A percentile compares a stretch with the other conserved stretches of the same genome.
Evolutionary conservation across 2,888 invertebrate species (phyloP).

Genomic region (Cistogaster globosa): DNA sequence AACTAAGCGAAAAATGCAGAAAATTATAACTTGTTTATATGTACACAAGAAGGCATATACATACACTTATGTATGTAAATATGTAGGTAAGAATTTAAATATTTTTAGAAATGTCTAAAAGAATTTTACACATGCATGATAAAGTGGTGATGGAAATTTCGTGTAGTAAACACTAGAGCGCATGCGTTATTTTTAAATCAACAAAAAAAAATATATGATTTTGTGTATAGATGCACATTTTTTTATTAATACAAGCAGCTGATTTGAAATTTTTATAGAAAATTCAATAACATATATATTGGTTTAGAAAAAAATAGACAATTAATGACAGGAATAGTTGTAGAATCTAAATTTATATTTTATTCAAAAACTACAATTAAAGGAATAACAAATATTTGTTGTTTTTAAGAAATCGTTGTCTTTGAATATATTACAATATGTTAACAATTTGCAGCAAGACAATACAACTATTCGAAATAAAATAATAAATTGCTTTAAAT

Average conservation of each 20-base stretch:
- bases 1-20: neutral
- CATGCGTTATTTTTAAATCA: conserved; percentile 58
- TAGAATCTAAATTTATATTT: too few relatives aligned
- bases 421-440: too few relatives aligned
- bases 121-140: conserved; percentile 49
- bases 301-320: neutral
- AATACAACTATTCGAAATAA: too few relatives aligned
- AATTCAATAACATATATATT: neutral
- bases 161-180: conserved; percentile 46
- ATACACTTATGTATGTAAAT: neutral
- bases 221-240: conserved; percentile 45
- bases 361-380: too few relatives aligned
- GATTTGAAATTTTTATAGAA: conserved; percentile 56
- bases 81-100: conserved; percentile 15
- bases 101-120: conserved; percentile 51
- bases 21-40: neutral
- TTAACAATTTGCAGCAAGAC: too few relatives aligned
- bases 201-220: conserved; percentile 28
- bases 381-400: too few relatives aligned
- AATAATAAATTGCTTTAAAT: too few relatives aligned
- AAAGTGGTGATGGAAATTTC: conserved; percentile 49
- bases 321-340: neutral
- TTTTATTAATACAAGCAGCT: conserved; percentile 54
- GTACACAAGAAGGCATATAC: too few relatives aligned
- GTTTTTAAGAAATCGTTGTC: too few relatives aligned